Base-by-base conservation (phyloP, 2,797 vertebrate genomes). In the Gadopsis bispinosus region DNA sequence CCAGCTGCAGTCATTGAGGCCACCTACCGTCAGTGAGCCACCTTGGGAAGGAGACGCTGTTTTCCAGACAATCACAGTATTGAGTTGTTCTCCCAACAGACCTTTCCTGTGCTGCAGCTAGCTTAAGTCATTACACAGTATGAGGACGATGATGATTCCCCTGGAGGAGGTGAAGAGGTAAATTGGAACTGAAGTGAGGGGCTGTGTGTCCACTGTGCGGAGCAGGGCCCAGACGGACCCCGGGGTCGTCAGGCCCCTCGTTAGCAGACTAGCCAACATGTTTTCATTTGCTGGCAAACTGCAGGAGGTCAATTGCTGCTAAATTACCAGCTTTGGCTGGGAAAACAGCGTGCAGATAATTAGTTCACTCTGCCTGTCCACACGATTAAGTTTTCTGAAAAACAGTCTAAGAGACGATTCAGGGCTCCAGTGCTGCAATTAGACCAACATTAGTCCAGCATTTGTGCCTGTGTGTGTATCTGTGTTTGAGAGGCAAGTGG, bases 271-370 rank as follows among this genome's bases (percentile, higher is more conserved):
- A 84, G 87, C 90, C 93, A 91, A 88, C 93, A 91, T 95, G 94
- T 95, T 96, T 95, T 94, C 92, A 89, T 95, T 94, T 81, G 92
- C 91, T 77, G 91, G 91, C 85, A 88, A 94, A 94, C 94, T 93
- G 91, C 93, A 89, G 93, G 94, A 94, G 95, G 94, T 96, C 95
- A 96, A 95, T 94, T 95, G 95, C 94, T 88, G 77, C 88, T 92
- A 95, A 96, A 95, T 95, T 92, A 94, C 92, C 87, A 88, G 88
- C 92, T 92, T 90, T 94, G 93, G 93, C 94, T 95, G 91, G 93
- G 92, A 95, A 95, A 95, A 95, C 93, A 94, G 92, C 86, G 81
- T 92, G 92, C 91, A 92, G 91, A 95, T 95, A 95, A 95, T 96
- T 95, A 95, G 94, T 95, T 94, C 92, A 93, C 91, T 94, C 92